Base-by-base conservation (phyloP, 2,797 vertebrate species). In the Pseudochaenichthys georgianus region DNA sequence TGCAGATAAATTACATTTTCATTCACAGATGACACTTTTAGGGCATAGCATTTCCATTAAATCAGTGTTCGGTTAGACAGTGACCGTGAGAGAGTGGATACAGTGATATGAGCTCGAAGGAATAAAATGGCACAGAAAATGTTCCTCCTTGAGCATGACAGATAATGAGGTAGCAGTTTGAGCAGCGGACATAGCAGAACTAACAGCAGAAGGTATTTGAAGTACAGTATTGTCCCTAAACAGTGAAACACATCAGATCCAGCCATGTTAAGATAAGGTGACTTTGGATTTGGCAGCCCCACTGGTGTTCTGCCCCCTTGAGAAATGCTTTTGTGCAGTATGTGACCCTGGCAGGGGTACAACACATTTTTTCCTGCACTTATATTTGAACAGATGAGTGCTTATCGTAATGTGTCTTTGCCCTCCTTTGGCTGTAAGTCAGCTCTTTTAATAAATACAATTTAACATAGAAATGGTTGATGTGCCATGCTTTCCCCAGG, bases 271-370 rank as follows among this genome's bases (percentile, higher is more conserved):
- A 75, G 51, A 83, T 74, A 86, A 89, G 84, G 86, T 88, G 87
- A 88, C 85, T 87, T 86, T 71, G 58, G 68, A 75, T 73, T 77
- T 89, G 84, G 80, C 83, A 80, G 75, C 75, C 43, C 58, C 69
- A 46, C n/a, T 45, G 45, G 46, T 54, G 38, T 43, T 62, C 28
- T 48, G n/a, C 46, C 65, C 77, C 64, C 47, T n/a, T 51, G 70
- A 77, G 81, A 78, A 77, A 79, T 50, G 59, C 13, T 63, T 28
- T 46, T 45, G 23, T 71, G 67, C 21, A 53, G 45, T n/a, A 16
- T 74, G 52, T 34, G 19, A 68, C 41, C 38, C 79, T 69, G 73
- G 50, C 67, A 60, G 38, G 31, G 58, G 10, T 45, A 64, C 71
- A 76, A 10, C 1, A 4, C 43, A 41, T 41, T 46, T 34, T 47